A percentile compares a stretch with the other conserved stretches of the same genome.
Evolutionary conservation across 1,140 invertebrate species (phyloP).

Genomic region (Aphidius gifuensis): DNA sequence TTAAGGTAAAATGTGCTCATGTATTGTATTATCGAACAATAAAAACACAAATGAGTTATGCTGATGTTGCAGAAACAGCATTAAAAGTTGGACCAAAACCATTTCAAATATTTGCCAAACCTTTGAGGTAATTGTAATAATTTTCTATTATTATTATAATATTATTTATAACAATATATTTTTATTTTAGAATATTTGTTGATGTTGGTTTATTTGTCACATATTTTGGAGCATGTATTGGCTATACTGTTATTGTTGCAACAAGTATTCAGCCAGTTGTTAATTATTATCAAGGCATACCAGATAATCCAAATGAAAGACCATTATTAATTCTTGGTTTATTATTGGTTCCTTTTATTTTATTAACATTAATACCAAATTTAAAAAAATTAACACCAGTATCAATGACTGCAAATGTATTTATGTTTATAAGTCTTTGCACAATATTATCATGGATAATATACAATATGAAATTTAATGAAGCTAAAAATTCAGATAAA

Average conservation of each 20-base stretch:
- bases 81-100: conserved; percentile 69
- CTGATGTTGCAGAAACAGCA: conserved; percentile 72
- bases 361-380: conserved; percentile 75
- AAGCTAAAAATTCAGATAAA: conserved; percentile 18
- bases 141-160: too few relatives aligned
- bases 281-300: too few relatives aligned
- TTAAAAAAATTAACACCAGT: conserved; percentile 77
- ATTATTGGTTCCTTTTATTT: conserved; percentile 58
- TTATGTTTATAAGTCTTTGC: conserved; percentile 79
- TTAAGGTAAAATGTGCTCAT: conserved; percentile 71
- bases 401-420: conserved; percentile 77
- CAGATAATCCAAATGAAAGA: too few relatives aligned
- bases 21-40: conserved; percentile 69
- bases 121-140: conserved; percentile 58
- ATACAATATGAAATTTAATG: too few relatives aligned
- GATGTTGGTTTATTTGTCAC: conserved; percentile 64
- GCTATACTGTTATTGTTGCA: conserved; percentile 77
- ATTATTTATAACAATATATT: too few relatives aligned
- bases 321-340: too few relatives aligned
- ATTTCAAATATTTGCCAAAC: conserved; percentile 59
- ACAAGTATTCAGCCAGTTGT: conserved; percentile 58
- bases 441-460: conserved; percentile 56
- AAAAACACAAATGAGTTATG: conserved; percentile 70
- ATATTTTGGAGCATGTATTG: conserved; percentile 80
- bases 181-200: conserved; percentile 25